Conservation (phyloP, 2,888 invertebrate species). For the Noctua pronuba region DNA sequence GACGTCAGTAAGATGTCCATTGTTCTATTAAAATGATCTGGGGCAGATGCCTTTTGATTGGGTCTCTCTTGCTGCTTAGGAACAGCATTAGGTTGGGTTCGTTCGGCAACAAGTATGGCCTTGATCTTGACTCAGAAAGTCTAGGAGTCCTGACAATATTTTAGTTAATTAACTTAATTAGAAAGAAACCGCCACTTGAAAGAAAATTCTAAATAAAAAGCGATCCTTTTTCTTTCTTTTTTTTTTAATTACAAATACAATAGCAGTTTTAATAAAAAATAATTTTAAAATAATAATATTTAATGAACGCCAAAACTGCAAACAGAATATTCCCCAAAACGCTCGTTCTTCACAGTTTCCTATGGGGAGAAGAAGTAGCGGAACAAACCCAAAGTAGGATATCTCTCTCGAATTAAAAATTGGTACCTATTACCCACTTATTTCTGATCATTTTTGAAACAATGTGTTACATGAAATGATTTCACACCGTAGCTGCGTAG, state of each 20-base stretch:
- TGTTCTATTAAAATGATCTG: constrained; percentile 4
- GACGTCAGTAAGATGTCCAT: not conserved
- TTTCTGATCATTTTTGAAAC: not conserved
- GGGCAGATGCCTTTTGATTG: not conserved
- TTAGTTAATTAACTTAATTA: not conserved
- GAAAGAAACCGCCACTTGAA: not conserved
- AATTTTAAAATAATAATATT: too few relatives aligned
- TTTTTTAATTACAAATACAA: not conserved
- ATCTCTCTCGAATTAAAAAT: not conserved
- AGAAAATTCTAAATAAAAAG: not conserved
- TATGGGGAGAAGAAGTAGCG: not conserved
- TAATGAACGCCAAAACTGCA: not conserved
- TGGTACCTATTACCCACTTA: not conserved
- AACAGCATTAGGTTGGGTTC: not conserved
- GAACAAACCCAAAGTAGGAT: not conserved
- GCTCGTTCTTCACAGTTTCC: not conserved
- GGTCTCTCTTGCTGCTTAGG: not conserved
- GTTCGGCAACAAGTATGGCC: not conserved
- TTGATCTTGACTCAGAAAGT: not conserved
- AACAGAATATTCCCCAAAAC: not conserved
- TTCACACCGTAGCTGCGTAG: not conserved
- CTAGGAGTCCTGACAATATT: not conserved
- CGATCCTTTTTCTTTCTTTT: not conserved
- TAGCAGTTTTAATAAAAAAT: too few relatives aligned
- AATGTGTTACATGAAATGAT: not conserved